phyloP scores from a whole-genome alignment of 2,797 vertebrate genomes.

The Euphonia xanthogaster region DNA sequence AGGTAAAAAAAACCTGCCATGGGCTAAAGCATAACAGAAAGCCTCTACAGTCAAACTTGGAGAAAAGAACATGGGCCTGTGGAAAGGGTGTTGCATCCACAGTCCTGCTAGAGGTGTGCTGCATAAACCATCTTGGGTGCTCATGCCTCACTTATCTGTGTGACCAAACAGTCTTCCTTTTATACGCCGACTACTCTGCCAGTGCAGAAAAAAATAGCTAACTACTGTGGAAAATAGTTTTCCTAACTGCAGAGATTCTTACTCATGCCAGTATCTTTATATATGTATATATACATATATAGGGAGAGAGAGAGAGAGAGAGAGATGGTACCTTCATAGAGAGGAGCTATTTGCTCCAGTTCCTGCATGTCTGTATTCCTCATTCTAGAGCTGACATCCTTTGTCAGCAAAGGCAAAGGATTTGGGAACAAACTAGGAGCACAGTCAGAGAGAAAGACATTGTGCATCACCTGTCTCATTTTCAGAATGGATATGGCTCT shows the following conservation, averaged over 20 bases:
- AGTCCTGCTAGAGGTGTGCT: not conserved
- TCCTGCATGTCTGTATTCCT: not conserved
- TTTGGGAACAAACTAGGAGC: not conserved
- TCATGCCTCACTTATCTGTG: not conserved
- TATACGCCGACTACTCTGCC: not conserved
- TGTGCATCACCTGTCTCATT: not conserved
- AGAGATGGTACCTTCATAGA: not conserved
- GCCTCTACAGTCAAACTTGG: not conserved
- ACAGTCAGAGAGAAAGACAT: not conserved
- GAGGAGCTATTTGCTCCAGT: not conserved
- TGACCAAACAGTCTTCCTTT: not conserved
- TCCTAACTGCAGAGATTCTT: not conserved
- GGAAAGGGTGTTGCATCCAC: not conserved
- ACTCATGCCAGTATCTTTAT: not conserved
- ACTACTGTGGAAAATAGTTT: not conserved
- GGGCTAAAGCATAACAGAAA: not conserved
- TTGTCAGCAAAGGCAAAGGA: not conserved
- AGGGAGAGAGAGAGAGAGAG: not conserved
- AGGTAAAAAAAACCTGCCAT: not conserved
- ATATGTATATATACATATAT: too few relatives aligned
- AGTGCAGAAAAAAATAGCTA: not conserved
- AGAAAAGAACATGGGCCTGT: not conserved
- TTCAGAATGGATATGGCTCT: not conserved
- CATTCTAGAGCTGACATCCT: not conserved
- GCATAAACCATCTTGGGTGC: not conserved